These are phyloP conservation scores for Microplitis mediator DNA, from an alignment of 1,140 invertebrate species.

Conservation along the genomic window DNA sequence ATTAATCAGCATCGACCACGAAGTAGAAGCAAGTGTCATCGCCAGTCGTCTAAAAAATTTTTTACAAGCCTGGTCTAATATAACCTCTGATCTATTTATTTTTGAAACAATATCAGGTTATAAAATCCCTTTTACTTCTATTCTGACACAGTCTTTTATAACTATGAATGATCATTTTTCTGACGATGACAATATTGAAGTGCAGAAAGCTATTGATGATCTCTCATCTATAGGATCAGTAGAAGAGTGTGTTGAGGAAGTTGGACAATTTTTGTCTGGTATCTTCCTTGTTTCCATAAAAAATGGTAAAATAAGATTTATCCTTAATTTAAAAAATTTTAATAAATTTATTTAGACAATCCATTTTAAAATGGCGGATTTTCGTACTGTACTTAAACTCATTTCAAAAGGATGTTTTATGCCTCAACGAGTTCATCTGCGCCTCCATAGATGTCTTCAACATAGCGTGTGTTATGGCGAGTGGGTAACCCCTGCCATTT, in stretches of 20 bases:
- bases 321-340: slow-evolving; percentile 38
- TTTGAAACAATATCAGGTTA: slow-evolving; percentile 26
- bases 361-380: slow-evolving; percentile 39
- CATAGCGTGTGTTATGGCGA: too few species aligned
- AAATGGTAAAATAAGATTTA: slow-evolving; percentile 37
- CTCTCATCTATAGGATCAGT: slow-evolving; percentile 5
- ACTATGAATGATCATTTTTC: not conserved
- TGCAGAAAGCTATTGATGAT: slow-evolving; percentile 14
- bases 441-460: too few species aligned
- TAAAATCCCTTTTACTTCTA: slow-evolving; percentile 27
- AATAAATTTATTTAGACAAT: slow-evolving; percentile 35
- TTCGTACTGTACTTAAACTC: slow-evolving; percentile 36
- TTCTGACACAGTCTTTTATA: not conserved
- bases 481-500: too few species aligned
- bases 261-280: slow-evolving; percentile 34
- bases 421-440: too few species aligned
- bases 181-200: not conserved
- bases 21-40: slow-evolving; percentile 13
- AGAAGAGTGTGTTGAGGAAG: not conserved
- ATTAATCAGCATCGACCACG: too few species aligned
- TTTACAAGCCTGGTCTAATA: slow-evolving; percentile 23
- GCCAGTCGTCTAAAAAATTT: slow-evolving; percentile 24
- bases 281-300: slow-evolving; percentile 37
- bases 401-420: slow-evolving; percentile 27
- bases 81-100: slow-evolving; percentile 29